A percentile compares a stretch with the other conserved stretches of the same genome.
Evolutionary conservation across 2,113 vertebrate genomes (phyloP).

Genomic region (Pogona vitticeps): DNA sequence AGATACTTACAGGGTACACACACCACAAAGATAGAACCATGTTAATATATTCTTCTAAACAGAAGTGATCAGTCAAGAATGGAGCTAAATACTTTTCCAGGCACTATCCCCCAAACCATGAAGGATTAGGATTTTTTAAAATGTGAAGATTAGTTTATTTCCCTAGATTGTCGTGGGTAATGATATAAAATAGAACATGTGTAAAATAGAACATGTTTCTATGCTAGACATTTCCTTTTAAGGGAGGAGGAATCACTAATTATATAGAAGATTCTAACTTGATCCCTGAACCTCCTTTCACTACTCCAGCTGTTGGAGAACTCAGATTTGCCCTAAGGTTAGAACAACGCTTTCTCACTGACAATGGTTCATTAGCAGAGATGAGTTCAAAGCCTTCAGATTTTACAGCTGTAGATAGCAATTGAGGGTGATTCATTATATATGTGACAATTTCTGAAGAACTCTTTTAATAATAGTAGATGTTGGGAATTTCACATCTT

Average conservation of each 20-base stretch:
- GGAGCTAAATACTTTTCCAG: neutral
- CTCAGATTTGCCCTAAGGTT: conserved; percentile 12
- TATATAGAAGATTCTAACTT: neutral
- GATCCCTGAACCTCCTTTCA: neutral
- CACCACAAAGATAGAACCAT: neutral
- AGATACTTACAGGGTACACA: neutral
- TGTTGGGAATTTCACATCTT: neutral
- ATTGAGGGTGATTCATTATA: neutral
- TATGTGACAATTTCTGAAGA: conserved; percentile 3
- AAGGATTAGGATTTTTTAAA: neutral
- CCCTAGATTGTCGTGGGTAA: neutral
- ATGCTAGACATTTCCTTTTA: neutral
- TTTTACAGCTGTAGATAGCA: conserved; percentile 14
- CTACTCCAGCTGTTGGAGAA: conserved; percentile 23
- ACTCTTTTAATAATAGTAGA: neutral
- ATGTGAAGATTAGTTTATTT: neutral
- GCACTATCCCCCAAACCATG: neutral
- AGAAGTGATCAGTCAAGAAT: neutral
- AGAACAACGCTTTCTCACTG: neutral
- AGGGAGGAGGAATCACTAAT: neutral
- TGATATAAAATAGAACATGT: neutral
- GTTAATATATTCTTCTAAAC: neutral
- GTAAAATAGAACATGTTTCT: neutral
- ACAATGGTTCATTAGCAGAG: conserved; percentile 25
- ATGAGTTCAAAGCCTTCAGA: neutral